phyloP scores from a whole-genome alignment of 2,113 vertebrate genomes.

The Spea bombifrons region DNA sequence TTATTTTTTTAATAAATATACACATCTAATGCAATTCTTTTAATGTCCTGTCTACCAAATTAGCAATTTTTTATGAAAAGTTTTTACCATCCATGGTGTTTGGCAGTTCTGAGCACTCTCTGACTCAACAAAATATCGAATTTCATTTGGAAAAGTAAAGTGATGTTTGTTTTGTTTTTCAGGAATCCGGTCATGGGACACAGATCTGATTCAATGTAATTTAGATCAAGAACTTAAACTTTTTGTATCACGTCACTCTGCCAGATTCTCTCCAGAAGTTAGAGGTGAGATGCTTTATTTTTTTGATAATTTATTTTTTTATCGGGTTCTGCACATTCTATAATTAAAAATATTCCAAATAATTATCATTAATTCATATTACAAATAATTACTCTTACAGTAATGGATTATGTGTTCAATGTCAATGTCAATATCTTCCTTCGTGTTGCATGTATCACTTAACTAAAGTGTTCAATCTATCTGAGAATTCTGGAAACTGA shows the following conservation, averaged over 20 bases:
- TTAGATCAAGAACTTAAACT: slow-evolving; percentile 97
- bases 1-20: too few relatives aligned
- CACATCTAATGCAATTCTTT: too few relatives aligned
- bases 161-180: slow-evolving; percentile 50
- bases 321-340: neutral
- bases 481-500: too few relatives aligned
- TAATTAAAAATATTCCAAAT: neutral
- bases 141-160: neutral
- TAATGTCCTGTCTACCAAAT: too few relatives aligned
- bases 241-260: slow-evolving; percentile 95
- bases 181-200: slow-evolving; percentile 98
- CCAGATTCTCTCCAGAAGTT: slow-evolving; percentile 92
- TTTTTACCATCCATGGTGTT: too few relatives aligned
- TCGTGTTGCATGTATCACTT: too few relatives aligned
- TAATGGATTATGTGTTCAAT: too few relatives aligned
- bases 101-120: too few relatives aligned
- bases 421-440: too few relatives aligned
- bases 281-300: slow-evolving; percentile 74
- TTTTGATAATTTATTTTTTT: slow-evolving; percentile 8
- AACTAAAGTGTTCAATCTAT: too few relatives aligned
- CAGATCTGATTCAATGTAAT: slow-evolving; percentile 90
- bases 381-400: neutral
- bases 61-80: too few relatives aligned
- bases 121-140: too few relatives aligned
- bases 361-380: neutral